phyloP scores from a whole-genome alignment of 30 jellyfish, hydroid and myxozoan genomes.

The Aurelia sp. region DNA sequence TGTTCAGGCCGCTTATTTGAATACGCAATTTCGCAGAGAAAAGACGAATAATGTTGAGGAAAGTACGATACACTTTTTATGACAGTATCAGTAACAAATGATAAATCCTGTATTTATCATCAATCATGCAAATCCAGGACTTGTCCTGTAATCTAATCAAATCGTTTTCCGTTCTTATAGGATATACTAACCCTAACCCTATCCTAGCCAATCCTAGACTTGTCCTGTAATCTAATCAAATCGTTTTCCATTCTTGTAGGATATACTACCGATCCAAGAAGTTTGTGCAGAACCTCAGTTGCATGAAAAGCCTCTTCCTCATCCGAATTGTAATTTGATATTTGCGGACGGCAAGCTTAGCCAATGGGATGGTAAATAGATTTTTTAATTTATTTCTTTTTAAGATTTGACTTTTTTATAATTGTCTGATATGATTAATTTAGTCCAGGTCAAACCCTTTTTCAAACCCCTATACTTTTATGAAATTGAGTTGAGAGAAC shows the following conservation, averaged over 20 bases:
- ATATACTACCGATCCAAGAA: constrained; percentile 32
- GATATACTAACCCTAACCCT: too few relatives aligned
- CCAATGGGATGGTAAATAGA: constrained; percentile 75
- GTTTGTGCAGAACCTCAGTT: constrained; percentile 44
- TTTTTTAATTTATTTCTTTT: background rate
- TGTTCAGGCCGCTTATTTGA: too few relatives aligned
- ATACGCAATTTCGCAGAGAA: too few relatives aligned
- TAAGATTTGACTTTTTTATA: background rate
- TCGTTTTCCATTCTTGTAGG: constrained; percentile 14
- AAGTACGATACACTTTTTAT: too few relatives aligned
- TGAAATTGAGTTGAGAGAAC: too few relatives aligned
- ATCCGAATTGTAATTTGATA: constrained; percentile 77
- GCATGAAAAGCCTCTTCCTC: constrained; percentile 81
- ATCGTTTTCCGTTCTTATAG: background rate
- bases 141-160: too few relatives aligned
- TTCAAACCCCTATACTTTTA: background rate
- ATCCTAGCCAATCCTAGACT: too few relatives aligned
- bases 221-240: too few relatives aligned
- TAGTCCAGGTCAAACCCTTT: background rate
- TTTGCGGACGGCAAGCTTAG: constrained; percentile 66
- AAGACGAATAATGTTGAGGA: too few relatives aligned
- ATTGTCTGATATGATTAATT: background rate
- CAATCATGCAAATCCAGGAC: too few relatives aligned
- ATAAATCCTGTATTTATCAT: too few relatives aligned
- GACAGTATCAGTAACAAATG: too few relatives aligned